Evolutionary conservation across 2,888 invertebrate species (phyloP), one percentile per base, ranked within the genome.

Genomic region (Hemicrepidius hirtus): DNA sequence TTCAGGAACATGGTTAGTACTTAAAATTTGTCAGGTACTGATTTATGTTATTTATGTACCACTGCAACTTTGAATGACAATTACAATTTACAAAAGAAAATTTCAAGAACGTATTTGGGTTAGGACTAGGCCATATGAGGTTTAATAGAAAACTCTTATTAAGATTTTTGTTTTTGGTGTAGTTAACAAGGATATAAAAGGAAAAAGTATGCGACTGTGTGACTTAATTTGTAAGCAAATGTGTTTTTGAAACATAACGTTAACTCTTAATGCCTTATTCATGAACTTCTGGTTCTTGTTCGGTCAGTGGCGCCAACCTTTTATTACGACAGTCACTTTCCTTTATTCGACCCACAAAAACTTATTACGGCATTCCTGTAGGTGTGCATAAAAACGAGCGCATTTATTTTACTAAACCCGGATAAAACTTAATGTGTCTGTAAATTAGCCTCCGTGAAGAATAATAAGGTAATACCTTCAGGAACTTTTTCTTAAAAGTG

Each of bases 301-400:
- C 59, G 72, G 62, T 32, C 64, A 72, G 72, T 72, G 72, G 72
- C 72, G 72, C 68, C 72, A 72, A 72, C 72, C 64, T 49, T 62
- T 72, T 64, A 63, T 67, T 72, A 59, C 68, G 64, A 50, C 64
- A 55, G 68, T 57, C 55, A 68, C 68, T 72, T 72, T 72, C 64
- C 72, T 57, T 68, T 63, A 69, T 63, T 68, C 68, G 55, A 59
- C 68, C 67, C 72, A 72, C 63, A 72, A 72, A 72, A 63, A 68
- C 63, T 44, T 60, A 68, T 64, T 68, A 64, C 68, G 4, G 63
- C 49, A 62, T 49, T 62, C 60, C 49, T 35, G 62, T 67, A 62
- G 67, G 67, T 55, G 65, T 67, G 57, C 57, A 70, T 57, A 53
- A 64, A 57, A 70, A 64, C 40, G 35, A 44, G 53, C 46, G 55